Evolutionary conservation across 92 coral and sea anemone species (phyloP), one percentile per base, ranked within the genome.

Genomic region (Actinernus sp.): DNA sequence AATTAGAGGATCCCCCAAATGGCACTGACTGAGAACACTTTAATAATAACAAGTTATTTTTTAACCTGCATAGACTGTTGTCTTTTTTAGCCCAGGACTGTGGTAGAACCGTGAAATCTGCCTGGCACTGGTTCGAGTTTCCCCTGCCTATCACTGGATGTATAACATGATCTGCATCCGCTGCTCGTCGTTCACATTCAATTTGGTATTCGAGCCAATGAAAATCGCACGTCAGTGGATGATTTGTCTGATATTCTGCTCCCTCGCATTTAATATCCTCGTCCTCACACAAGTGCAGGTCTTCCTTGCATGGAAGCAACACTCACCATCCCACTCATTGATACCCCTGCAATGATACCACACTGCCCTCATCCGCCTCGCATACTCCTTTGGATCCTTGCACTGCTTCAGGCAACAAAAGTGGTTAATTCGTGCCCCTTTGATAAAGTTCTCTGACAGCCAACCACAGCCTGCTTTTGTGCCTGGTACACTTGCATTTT

Each of bases 331-430:
- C 90, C 90, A 84, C 19, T 61, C 70, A 41, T 76, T 84, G 25
- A 59, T 55, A 40, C 62, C 80, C 48, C 68, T 61, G 65, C 79
- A 63, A 63, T 84, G 90, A 70, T 84, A 76, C n/a, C n/a, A n/a
- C n/a, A n/a, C n/a, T n/a, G n/a, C n/a, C 74, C n/a, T n/a, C n/a
- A n/a, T n/a, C n/a, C n/a, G n/a, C n/a, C n/a, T n/a, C n/a, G n/a
- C n/a, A n/a, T n/a, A n/a, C n/a, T n/a, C n/a, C n/a, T n/a, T n/a
- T n/a, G n/a, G n/a, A n/a, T n/a, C n/a, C n/a, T n/a, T n/a, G n/a
- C n/a, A n/a, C n/a, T n/a, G n/a, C n/a, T n/a, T n/a, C n/a, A n/a
- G n/a, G n/a, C n/a, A n/a, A n/a, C n/a, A n/a, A n/a, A n/a, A n/a
- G n/a, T n/a, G n/a, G n/a, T n/a, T n/a, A n/a, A n/a, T n/a, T n/a